Conservation (phyloP, 2,797 vertebrate genomes). For the Fratercula arctica region DNA sequence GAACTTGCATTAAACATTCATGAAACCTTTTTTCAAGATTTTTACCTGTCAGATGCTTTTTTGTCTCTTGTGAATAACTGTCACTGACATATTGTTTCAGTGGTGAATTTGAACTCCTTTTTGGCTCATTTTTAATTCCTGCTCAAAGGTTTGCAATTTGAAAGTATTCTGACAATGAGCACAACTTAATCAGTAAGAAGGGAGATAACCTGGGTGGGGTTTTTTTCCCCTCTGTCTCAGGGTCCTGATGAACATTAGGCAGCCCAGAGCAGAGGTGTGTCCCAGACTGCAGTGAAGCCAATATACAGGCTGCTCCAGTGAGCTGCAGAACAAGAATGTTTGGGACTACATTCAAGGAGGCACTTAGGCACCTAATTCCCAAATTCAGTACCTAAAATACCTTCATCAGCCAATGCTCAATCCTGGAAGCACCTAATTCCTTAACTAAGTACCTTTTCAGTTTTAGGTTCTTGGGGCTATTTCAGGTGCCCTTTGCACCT, state of each 20-base stretch:
- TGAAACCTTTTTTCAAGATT: neutral
- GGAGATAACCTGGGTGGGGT: neutral
- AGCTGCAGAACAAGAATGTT: neutral
- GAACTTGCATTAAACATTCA: neutral
- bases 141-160: neutral
- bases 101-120: neutral
- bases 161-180: neutral
- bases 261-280: neutral
- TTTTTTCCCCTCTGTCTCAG: neutral
- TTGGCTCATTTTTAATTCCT: constrained; percentile 12
- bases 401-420: neutral
- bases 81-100: neutral
- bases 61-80: neutral
- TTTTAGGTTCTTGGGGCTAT: neutral
- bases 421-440: neutral
- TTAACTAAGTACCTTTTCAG: neutral
- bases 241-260: neutral
- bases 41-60: neutral
- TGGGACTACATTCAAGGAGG: neutral
- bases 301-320: neutral
- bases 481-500: neutral
- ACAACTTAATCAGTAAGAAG: neutral
- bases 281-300: neutral
- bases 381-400: neutral
- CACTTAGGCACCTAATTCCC: neutral